phyloP scores from a whole-genome alignment of 64 coral and sea anemone genomes.

The Porites australiensis region DNA sequence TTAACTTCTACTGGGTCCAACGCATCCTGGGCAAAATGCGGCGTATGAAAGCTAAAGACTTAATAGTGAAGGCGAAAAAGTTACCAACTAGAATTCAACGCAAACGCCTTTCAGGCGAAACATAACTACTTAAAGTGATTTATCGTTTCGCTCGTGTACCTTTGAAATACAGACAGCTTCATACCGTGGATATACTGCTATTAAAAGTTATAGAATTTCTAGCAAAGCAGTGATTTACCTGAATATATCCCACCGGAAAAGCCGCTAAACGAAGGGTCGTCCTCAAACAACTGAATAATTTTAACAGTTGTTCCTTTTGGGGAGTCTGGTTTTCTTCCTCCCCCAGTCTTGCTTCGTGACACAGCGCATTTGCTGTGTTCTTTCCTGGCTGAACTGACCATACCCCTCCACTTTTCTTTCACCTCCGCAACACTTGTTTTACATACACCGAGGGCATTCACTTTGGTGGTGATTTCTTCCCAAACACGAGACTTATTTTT shows the following conservation, averaged over 20 bases:
- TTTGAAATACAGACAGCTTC: no score
- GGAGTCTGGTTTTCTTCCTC: conserved; percentile 25
- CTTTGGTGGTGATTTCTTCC: conserved; percentile 47
- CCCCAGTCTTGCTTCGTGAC: conserved; percentile 35
- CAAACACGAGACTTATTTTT: not conserved
- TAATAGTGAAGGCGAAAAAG: no score
- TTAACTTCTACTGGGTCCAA: no score
- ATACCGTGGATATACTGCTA: no score
- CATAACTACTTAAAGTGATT: no score
- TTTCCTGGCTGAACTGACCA: conserved; percentile 39
- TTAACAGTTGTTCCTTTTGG: not conserved
- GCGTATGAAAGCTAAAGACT: no score
- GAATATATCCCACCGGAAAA: conserved; percentile 49
- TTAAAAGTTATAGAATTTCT: no score
- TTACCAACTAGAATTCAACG: no score
- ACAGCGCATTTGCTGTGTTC: not conserved
- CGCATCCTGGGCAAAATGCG: no score
- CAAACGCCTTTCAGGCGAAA: no score
- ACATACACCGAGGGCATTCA: conserved; percentile 47
- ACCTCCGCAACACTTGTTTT: conserved; percentile 15
- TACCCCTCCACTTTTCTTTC: conserved; percentile 48
- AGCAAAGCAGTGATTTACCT: not conserved
- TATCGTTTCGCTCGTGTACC: no score
- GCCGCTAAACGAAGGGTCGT: conserved; percentile 58
- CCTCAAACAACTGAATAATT: conserved; percentile 42